Percentiles rank a stretch among this genome's conserved stretches.
Evolutionary conservation across 2,113 vertebrate genomes (phyloP).

Genomic region (Mystacornis crossleyi): DNA sequence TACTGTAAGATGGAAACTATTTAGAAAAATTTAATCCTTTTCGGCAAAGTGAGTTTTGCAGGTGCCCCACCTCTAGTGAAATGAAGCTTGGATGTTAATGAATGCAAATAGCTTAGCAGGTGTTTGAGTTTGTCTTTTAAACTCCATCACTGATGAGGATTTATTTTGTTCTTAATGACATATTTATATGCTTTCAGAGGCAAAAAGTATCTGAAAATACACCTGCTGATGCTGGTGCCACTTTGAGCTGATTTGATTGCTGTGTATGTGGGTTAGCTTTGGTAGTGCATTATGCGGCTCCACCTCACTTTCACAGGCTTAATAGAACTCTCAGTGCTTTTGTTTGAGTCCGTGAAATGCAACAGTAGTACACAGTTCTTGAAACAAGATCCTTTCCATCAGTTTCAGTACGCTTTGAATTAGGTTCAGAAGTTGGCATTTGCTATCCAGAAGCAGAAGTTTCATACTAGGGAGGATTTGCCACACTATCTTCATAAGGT

Average conservation of each 20-base stretch:
- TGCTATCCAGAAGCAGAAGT: not conserved
- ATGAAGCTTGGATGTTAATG: constrained; percentile 1
- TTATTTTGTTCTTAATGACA: constrained; percentile 51
- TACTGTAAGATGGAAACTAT: not conserved
- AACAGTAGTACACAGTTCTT: not conserved
- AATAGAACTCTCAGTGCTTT: not conserved
- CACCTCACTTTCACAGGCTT: not conserved
- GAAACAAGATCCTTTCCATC: not conserved
- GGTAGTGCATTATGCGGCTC: not conserved
- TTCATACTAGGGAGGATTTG: not conserved
- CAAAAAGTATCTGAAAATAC: constrained; percentile 46
- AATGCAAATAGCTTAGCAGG: constrained; percentile 49
- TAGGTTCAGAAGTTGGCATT: not conserved
- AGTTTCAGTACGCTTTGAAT: not conserved
- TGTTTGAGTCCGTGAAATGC: not conserved
- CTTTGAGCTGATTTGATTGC: constrained; percentile 44
- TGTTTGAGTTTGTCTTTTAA: constrained; percentile 15
- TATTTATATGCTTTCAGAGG: constrained; percentile 44
- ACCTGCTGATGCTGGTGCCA: constrained; percentile 33
- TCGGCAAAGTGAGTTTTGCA: not conserved
- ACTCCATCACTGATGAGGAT: constrained; percentile 19
- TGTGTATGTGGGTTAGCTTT: not conserved
- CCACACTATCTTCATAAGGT: not conserved
- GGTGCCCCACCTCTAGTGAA: not conserved
- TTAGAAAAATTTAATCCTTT: not conserved